Evolutionary conservation across 2,113 vertebrate species (phyloP).

Genomic region (Strix aluco): DNA sequence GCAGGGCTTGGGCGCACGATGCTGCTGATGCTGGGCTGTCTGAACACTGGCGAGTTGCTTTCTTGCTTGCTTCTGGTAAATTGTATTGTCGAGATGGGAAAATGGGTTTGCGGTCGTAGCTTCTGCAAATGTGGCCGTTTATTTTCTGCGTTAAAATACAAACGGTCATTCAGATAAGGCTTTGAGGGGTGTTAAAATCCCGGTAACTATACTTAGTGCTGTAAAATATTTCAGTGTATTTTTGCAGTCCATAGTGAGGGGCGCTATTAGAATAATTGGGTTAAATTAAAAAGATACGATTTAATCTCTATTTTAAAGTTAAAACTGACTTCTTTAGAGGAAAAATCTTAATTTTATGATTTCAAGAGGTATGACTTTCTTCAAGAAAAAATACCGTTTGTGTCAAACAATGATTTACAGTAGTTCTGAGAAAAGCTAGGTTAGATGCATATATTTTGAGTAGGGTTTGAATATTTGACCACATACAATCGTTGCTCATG

Average conservation of each 20-base stretch:
- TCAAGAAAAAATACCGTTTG: rapidly evolving
- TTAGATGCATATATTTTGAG: background rate
- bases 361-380: background rate
- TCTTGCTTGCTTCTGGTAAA: rapidly evolving
- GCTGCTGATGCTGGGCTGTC: background rate
- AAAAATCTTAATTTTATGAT: rapidly evolving
- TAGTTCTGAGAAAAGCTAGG: background rate
- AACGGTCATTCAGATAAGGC: rapidly evolving
- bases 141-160: rapidly evolving
- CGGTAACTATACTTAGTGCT: rapidly evolving
- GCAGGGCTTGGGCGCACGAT: background rate
- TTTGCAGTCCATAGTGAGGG: background rate
- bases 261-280: rapidly evolving
- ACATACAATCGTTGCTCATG: rapidly evolving
- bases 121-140: background rate
- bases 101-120: background rate
- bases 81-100: rapidly evolving
- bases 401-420: background rate
- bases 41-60: background rate
- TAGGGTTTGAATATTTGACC: background rate
- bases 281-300: rapidly evolving
- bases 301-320: background rate
- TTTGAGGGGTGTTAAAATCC: background rate
- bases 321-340: background rate
- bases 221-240: rapidly evolving